A percentile compares a stretch with the other conserved stretches of the same genome.
These are phyloP conservation scores for Crotalus viridis DNA, from an alignment of 2,113 vertebrate species.

Conservation along the genomic window DNA sequence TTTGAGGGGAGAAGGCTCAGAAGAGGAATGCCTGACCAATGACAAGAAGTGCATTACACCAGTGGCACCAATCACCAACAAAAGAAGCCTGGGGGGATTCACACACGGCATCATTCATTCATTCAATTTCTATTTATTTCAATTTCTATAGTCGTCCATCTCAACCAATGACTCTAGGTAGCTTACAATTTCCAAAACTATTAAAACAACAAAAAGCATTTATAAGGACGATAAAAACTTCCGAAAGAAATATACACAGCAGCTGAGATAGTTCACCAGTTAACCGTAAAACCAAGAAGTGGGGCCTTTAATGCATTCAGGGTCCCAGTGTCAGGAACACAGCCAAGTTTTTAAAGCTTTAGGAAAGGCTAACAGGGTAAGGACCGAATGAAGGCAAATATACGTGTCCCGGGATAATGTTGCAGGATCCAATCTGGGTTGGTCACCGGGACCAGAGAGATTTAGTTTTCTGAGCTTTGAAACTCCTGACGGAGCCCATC, in stretches of 20 bases:
- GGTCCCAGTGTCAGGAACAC: neutral
- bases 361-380: neutral
- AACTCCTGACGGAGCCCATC: neutral
- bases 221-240: neutral
- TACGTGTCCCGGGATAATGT: neutral
- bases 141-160: too few species aligned
- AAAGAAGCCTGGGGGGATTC: neutral
- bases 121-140: too few species aligned
- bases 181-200: too few species aligned
- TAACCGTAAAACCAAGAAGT: neutral
- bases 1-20: neutral
- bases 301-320: neutral
- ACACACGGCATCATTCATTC: neutral
- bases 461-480: neutral
- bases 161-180: too few species aligned
- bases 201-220: neutral
- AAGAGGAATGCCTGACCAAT: neutral
- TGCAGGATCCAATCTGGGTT: neutral
- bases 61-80: neutral
- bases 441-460: neutral
- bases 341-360: neutral
- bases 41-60: neutral
- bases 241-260: neutral
- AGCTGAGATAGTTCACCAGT: neutral
- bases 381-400: neutral